These are phyloP conservation scores for Campoletis sonorensis DNA, from an alignment of 1,140 invertebrate genomes.

Conservation along the genomic window DNA sequence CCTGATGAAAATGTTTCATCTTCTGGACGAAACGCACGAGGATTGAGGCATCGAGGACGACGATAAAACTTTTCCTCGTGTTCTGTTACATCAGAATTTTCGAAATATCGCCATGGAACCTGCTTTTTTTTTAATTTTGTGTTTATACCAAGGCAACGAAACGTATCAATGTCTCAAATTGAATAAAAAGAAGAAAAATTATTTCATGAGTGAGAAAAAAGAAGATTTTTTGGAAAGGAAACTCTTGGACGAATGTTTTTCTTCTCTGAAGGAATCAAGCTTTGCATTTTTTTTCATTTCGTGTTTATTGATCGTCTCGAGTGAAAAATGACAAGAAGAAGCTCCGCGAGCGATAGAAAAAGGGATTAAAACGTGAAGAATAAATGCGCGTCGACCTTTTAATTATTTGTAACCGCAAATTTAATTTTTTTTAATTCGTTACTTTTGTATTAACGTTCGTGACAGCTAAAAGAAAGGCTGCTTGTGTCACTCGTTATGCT, in stretches of 20 bases:
- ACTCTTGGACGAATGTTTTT: too few relatives aligned
- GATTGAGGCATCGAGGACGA: neutral
- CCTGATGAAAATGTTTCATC: slow-evolving; percentile 28
- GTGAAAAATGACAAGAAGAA: neutral
- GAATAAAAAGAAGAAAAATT: too few relatives aligned
- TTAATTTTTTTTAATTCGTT: slow-evolving; percentile 10
- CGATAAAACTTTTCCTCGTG: neutral
- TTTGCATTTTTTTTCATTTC: too few relatives aligned
- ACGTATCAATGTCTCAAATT: too few relatives aligned
- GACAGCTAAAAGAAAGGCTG: neutral
- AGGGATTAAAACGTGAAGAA: neutral
- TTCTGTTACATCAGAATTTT: neutral
- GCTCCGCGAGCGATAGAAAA: neutral
- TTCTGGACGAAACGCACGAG: neutral
- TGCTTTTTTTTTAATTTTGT: neutral
- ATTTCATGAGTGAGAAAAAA: too few relatives aligned
- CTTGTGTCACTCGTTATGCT: neutral
- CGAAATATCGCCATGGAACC: neutral
- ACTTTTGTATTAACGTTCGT: slow-evolving; percentile 10
- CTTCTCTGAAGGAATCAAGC: too few relatives aligned
- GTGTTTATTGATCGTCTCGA: too few relatives aligned
- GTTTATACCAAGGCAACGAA: too few relatives aligned
- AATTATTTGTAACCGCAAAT: neutral
- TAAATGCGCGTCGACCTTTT: neutral
- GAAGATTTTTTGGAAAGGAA: too few relatives aligned